phyloP scores from a whole-genome alignment of 2,113 vertebrate genomes.

The Trichechus manatus region DNA sequence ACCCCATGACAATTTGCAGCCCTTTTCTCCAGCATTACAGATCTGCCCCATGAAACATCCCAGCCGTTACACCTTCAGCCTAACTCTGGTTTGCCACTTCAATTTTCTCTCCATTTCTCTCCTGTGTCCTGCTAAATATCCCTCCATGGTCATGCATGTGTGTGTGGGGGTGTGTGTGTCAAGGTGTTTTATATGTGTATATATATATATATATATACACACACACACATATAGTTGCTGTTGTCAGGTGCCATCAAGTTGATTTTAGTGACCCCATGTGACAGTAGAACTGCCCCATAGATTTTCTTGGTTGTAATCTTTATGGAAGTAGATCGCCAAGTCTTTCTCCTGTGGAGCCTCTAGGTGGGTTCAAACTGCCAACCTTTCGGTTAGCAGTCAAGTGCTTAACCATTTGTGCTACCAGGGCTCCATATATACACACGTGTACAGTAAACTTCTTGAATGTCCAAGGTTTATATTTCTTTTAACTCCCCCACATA shows the following conservation, averaged over 20 bases:
- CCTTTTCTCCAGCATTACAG: not conserved
- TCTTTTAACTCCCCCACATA: not conserved
- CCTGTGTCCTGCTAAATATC: not conserved
- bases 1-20: accelerated
- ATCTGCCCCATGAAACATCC: too few relatives aligned
- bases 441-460: accelerated
- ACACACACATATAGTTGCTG: not conserved
- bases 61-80: not conserved
- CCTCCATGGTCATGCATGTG: accelerated
- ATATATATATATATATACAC: not conserved
- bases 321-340: not conserved
- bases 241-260: too few relatives aligned
- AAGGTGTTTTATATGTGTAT: not conserved
- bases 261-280: not conserved
- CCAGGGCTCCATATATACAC: not conserved
- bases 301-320: not conserved
- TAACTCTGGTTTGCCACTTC: not conserved
- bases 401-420: not conserved
- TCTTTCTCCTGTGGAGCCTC: not conserved
- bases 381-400: not conserved
- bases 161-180: too few relatives aligned
- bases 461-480: not conserved
- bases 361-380: not conserved
- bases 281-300: not conserved
- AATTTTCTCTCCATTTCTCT: not conserved